Conservation (phyloP, 64 coral and sea anemone genomes). For the Porites australiensis region DNA sequence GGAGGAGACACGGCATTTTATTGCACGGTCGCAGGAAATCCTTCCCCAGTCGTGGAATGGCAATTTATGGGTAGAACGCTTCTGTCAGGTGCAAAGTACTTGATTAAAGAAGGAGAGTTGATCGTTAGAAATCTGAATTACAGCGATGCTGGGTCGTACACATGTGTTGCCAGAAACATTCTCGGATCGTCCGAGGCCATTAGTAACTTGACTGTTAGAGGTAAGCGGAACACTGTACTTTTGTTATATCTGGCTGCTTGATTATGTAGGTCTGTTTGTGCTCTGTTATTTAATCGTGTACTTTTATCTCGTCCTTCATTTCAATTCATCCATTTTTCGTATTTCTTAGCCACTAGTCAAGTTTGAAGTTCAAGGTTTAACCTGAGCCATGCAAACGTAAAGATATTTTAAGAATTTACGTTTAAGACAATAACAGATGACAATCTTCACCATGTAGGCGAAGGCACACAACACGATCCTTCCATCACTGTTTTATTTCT, state of each 20-base stretch:
- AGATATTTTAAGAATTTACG: too few relatives aligned
- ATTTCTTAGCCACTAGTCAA: too few relatives aligned
- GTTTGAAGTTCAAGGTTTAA: too few relatives aligned
- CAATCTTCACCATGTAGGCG: too few relatives aligned
- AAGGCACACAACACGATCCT: too few relatives aligned
- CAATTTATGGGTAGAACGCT: background rate
- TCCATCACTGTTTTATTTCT: too few relatives aligned
- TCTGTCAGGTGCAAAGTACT: background rate
- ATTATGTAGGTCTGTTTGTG: too few relatives aligned
- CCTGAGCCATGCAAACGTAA: too few relatives aligned
- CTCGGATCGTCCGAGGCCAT: background rate
- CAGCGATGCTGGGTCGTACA: background rate
- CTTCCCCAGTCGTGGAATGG: slow-evolving; percentile 7
- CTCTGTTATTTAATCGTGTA: too few relatives aligned
- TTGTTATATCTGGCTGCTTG: background rate
- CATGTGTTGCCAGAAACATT: slow-evolving; percentile 28
- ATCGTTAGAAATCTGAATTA: background rate
- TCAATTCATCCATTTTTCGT: too few relatives aligned
- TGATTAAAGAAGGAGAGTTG: background rate
- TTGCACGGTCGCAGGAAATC: slow-evolving; percentile 34
- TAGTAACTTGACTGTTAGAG: background rate
- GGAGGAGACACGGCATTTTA: slow-evolving; percentile 11
- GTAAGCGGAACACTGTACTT: background rate
- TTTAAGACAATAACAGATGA: too few relatives aligned
- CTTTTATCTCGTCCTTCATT: too few relatives aligned